Conservation (phyloP, 2,797 vertebrate genomes). For the Enteromius mattozi region DNA sequence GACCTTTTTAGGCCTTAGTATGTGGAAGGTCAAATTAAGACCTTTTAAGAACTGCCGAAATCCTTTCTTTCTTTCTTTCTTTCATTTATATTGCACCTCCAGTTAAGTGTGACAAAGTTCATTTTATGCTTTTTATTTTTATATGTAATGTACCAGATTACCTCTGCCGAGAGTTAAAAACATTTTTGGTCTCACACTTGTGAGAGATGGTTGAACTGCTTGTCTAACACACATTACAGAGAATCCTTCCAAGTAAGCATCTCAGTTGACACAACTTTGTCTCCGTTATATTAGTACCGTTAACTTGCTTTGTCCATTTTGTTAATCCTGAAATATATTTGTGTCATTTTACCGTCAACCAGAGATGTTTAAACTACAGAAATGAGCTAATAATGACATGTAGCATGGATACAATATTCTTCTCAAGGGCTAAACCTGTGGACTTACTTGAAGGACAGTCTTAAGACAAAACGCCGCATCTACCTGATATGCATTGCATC, state of each 20-base stretch:
- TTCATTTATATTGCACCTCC: background rate
- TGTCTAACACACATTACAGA: background rate
- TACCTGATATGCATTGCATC: conserved; percentile 34
- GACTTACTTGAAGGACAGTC: conserved; percentile 41
- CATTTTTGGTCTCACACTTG: background rate
- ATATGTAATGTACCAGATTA: conserved; percentile 14
- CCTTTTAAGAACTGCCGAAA: background rate
- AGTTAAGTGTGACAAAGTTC: background rate
- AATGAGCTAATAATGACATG: background rate
- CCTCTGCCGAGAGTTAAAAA: conserved; percentile 5
- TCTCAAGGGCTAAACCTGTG: conserved; percentile 37
- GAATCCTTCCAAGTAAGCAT: conserved; percentile 10
- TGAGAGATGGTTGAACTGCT: background rate
- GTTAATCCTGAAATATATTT: background rate
- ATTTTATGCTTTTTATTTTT: background rate
- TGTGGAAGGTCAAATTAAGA: background rate
- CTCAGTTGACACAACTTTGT: background rate
- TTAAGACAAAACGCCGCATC: conserved; percentile 27
- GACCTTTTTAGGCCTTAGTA: background rate
- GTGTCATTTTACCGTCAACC: background rate
- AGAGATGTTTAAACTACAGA: conserved; percentile 7
- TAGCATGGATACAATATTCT: conserved; percentile 25
- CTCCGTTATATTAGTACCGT: background rate
- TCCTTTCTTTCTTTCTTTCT: background rate
- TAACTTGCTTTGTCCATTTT: background rate